Base-by-base conservation (phyloP, 2,113 vertebrate species). In the Aptenodytes forsteri region DNA sequence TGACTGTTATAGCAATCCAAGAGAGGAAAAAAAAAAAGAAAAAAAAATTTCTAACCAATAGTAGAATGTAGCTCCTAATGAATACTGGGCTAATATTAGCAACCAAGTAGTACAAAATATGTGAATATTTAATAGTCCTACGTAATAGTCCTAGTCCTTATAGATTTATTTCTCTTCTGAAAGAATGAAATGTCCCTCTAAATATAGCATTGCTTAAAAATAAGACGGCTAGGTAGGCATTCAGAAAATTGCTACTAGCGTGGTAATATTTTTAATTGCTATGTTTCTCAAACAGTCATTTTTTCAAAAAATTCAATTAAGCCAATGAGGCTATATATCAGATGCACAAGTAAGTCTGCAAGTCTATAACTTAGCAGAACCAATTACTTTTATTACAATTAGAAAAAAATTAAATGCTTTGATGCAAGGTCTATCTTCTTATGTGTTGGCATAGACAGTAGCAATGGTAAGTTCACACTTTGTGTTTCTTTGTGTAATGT, bases 71-170 rank as follows among this genome's bases (percentile, higher is more conserved):
- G 44, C 62, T 87, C 34, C 61, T 92, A 93, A 95, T 90, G 80
- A 97, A 89, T 84, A 75, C 80, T 89, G 56, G 38, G 49, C 77
- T 97, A 97, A 95, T 89, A 96, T 96, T 96, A 96, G 90, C 55
- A 91, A 94, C 55, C 4, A 78, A 95, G 47, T 65, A 89, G 52
- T 87, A 93, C 34, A 84, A 96, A 96, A 93, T 92, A 89, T 38
- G 59, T 95, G 83, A 92, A 97, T 97, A 95, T 95, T 97, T 97
- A 89, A 95, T 94, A 96, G 38, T 64, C 55, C 89, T 89, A 59
- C 50, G 67, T 83, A 84, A 92, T 90, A 86, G 52, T 29, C 52
- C 72, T 64, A 78, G 44, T 84, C 69, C 65, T 79, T 71, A 95
- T 62, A 94, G 78, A 93, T 91, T 83, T 72, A 76, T 93, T 95